Evolutionary conservation across 2,888 invertebrate genomes (phyloP).

Genomic region (Smittia aterrima): DNA sequence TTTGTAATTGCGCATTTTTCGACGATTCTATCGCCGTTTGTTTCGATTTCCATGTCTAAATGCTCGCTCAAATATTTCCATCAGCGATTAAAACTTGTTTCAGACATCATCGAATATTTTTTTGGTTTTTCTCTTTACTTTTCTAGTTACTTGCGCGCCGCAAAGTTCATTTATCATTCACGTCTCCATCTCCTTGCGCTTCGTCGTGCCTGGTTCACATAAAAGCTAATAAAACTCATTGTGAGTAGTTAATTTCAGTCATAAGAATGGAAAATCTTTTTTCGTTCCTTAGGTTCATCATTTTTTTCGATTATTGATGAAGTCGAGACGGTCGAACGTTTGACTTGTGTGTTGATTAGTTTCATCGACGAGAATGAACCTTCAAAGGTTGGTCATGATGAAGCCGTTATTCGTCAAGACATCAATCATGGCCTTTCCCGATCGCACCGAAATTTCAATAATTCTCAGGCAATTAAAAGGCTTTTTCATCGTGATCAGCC

Average conservation of each 20-base stretch:
- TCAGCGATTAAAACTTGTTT: conserved; percentile 22
- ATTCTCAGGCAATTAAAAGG: conserved; percentile 40
- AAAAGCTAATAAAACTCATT: conserved; percentile 28
- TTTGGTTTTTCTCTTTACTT: not conserved
- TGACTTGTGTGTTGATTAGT: conserved; percentile 27
- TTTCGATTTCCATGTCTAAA: conserved; percentile 18
- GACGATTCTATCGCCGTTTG: conserved; percentile 16
- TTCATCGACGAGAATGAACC: conserved; percentile 21
- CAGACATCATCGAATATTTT: conserved; percentile 18
- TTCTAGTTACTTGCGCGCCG: not conserved
- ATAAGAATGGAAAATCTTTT: conserved; percentile 12
- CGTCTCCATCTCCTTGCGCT: not conserved
- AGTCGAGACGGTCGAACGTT: not conserved
- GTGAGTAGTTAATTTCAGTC: conserved; percentile 35
- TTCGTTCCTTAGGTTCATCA: not conserved
- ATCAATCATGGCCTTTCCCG: conserved; percentile 36
- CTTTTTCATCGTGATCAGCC: conserved; percentile 13
- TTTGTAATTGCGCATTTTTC: conserved; percentile 15
- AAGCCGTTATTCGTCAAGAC: conserved; percentile 38
- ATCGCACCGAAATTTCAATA: conserved; percentile 15
- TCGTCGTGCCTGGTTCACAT: conserved; percentile 8
- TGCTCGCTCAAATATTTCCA: conserved; percentile 20
- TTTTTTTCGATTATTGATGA: conserved; percentile 14
- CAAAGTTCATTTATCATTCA: conserved; percentile 19
- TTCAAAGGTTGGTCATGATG: conserved; percentile 23